Percentiles rank a stretch among this genome's conserved stretches.
phyloP scores from a whole-genome alignment of 2,797 vertebrate genomes.

The Danio tinwini region DNA sequence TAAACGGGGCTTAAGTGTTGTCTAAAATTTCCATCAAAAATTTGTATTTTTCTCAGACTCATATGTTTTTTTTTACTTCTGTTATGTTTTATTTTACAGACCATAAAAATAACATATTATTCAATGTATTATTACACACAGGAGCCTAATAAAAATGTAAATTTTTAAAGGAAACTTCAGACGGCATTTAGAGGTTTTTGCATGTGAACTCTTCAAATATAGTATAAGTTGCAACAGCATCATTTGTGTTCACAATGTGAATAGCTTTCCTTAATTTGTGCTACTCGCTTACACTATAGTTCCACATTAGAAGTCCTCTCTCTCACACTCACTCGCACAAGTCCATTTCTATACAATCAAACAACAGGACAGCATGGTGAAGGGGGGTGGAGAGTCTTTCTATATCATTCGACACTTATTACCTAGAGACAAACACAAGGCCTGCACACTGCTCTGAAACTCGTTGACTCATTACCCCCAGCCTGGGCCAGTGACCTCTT shows the following conservation, averaged over 20 bases:
- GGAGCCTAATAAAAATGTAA: too few relatives aligned
- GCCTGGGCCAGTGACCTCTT: constrained; percentile 18
- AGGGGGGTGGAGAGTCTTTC: constrained; percentile 39
- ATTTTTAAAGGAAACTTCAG: too few relatives aligned
- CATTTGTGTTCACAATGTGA: too few relatives aligned
- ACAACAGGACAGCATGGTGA: constrained; percentile 33
- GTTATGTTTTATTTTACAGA: too few relatives aligned
- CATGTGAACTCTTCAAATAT: too few relatives aligned
- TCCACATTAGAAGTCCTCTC: background rate
- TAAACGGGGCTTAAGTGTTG: too few relatives aligned
- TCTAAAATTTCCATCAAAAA: too few relatives aligned
- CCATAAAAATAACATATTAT: too few relatives aligned
- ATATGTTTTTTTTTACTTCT: too few relatives aligned
- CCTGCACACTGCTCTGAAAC: constrained; percentile 12
- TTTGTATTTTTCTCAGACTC: too few relatives aligned
- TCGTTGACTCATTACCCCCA: constrained; percentile 46
- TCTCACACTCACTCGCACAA: constrained; percentile 7
- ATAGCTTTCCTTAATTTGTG: background rate
- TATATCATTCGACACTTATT: constrained; percentile 55
- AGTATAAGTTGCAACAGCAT: background rate
- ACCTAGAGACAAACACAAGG: constrained; percentile 46
- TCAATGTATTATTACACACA: too few relatives aligned
- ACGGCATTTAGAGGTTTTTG: too few relatives aligned
- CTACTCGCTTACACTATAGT: background rate
- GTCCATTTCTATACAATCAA: constrained; percentile 26